A percentile compares a stretch with the other conserved stretches of the same genome.
Evolutionary conservation across 2,888 invertebrate genomes (phyloP).

Genomic region (Acheta domesticus): DNA sequence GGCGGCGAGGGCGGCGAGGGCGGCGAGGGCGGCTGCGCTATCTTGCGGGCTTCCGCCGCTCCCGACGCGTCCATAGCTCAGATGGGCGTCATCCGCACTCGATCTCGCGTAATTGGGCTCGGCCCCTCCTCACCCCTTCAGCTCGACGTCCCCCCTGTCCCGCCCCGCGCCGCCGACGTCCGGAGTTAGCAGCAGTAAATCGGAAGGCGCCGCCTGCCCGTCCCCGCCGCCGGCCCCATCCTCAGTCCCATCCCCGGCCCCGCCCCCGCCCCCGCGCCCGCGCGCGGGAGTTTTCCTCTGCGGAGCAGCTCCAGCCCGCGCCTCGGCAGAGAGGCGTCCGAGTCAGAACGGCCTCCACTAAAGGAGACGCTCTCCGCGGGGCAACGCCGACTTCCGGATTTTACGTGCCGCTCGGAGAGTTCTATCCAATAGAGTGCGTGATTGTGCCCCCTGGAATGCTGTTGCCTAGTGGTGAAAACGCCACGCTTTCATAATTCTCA

Average conservation of each 20-base stretch:
- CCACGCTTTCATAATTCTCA: no score
- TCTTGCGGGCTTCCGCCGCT: conserved; percentile 4
- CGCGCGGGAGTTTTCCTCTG: no score
- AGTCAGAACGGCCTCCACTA: no score
- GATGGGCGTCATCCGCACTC: conserved; percentile 9
- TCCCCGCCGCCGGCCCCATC: no score
- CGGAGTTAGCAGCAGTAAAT: conserved; percentile 10
- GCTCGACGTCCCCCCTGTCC: background rate
- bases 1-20: background rate
- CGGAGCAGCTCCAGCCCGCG: no score
- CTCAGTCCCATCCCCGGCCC: background rate
- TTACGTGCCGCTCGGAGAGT: no score
- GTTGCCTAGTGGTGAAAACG: no score
- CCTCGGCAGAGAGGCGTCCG: no score
- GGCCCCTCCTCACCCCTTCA: background rate
- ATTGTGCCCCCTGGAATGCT: no score
- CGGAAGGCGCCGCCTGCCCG: background rate
- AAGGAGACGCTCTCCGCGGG: no score
- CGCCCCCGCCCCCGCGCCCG: background rate
- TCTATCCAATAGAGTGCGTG: no score
- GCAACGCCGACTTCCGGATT: no score
- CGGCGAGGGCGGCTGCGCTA: background rate
- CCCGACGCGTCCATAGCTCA: conserved; percentile 3
- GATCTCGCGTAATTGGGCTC: conserved; percentile 9
- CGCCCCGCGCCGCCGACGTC: background rate